Evolutionary conservation across 2,797 vertebrate genomes (phyloP), one percentile per base, ranked within the genome.

Genomic region (Botia kubotai): DNA sequence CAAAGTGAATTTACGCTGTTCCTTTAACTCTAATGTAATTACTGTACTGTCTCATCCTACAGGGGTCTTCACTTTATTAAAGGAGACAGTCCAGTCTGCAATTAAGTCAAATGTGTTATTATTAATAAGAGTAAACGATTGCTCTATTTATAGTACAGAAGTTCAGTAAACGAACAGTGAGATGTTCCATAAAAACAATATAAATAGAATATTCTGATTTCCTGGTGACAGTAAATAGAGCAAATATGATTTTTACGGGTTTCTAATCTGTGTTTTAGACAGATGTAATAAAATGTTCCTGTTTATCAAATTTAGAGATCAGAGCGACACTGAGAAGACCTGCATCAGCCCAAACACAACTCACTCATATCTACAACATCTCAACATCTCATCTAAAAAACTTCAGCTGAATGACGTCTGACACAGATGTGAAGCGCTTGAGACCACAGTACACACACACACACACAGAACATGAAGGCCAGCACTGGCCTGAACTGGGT

Each of bases 401-500:
- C 29, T 72, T 48, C 39, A 63, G 39, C 73, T 57, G 57, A 66
- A 57, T 75, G 29, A 74, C 58, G 52, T 75, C 72, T 53, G 58
- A 58, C 77, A 83, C 75, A 86, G 81, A 86, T 83, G 84, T 74
- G 63, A 86, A 90, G 86, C 77, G 85, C 89, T 89, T 79, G 86
- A 89, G 90, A 87, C 36, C 36, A 77, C 65, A 69, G 43, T 43
- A 33, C 33, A 33, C 33, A 33, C 33, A 55, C 33, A 55, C 85
- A 85, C 55, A 80, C 53, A 77, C 71, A 65, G 71, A 75, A 77
- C 67, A 79, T 60, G 87, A 87, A 88, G 89, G 87, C 83, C 46
- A 85, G 69, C 84, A 87, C 87, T 86, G 87, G 86, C 72, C 84
- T 39, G 81, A 92, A 92, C 81, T 92, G 89, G 92, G 91, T 92